Evolutionary conservation across 2,888 invertebrate species (phyloP), one percentile per base, ranked within the genome.

Genomic region (Biston betularia): DNA sequence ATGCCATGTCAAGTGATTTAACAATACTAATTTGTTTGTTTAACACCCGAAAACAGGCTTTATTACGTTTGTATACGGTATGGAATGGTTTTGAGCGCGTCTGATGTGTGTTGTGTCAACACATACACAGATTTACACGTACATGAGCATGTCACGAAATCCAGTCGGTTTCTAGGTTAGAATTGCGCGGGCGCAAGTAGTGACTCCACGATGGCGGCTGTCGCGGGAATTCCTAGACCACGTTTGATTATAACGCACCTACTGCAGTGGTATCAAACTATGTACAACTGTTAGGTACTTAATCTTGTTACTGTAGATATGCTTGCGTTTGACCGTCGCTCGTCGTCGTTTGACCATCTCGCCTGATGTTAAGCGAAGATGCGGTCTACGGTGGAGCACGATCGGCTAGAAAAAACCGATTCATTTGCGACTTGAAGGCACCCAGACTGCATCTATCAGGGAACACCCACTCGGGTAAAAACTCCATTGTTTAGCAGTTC

Each of bases 101-200:
- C 54, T 66, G 61, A 69, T 80, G 81, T 75, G 78, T 84, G 84
- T 83, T 81, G 79, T 78, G 74, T 78, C 79, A 83, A 87, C 82
- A 78, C 75, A 79, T 76, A 81, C 78, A 78, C 75, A 53, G 81
- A 84, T 85, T 84, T 86, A 79, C 80, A 79, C 87, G 83, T 88
- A 85, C 87, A 84, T 77, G 79, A 80, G 84, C 89, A 87, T 92
- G 92, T 92, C 93, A 92, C 92, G 90, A 93, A 92, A 92, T 91
- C 88, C 81, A 89, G 85, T 86, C 80, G 82, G 91, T 90, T 92
- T 92, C 89, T 93, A 93, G 93, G 93, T 92, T 93, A 91, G 86
- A 88, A 76, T 79, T 82, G 91, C 89, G 91, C 89, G 82, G 80
- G 89, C 89, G 90, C 87, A 77, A 71, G 69, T 80, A 63, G 69